Evolutionary conservation across 2,888 invertebrate species (phyloP).

Genomic region (Cylindroiulus punctatus): DNA sequence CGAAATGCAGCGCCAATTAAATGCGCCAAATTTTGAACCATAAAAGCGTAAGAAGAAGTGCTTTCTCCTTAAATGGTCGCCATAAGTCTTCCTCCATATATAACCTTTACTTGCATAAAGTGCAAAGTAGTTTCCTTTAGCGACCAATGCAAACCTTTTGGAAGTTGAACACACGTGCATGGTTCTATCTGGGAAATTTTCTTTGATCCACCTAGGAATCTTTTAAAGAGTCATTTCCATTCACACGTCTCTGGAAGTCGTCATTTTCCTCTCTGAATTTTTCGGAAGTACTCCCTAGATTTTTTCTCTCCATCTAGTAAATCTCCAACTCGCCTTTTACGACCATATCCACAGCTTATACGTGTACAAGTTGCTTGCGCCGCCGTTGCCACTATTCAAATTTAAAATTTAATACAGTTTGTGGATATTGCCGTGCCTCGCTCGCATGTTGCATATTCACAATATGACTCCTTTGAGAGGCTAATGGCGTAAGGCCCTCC

Average conservation of each 20-base stretch:
- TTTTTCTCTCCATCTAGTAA: constrained; percentile 23
- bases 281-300: constrained; percentile 39
- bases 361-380: not conserved
- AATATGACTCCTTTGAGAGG: constrained; percentile 53
- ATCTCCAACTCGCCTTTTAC: constrained; percentile 52
- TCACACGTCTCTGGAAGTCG: constrained; percentile 46
- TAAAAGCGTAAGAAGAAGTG: not conserved
- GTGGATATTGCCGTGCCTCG: constrained; percentile 35
- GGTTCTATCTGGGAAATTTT: not conserved
- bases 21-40: not conserved
- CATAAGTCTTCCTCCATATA: constrained; percentile 36
- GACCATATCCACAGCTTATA: constrained; percentile 46
- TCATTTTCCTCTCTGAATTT: constrained; percentile 47
- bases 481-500: constrained; percentile 39
- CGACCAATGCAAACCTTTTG: constrained; percentile 37
- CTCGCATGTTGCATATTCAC: constrained; percentile 50
- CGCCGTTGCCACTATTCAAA: constrained; percentile 46
- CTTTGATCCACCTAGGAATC: constrained; percentile 51
- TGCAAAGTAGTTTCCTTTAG: constrained; percentile 6
- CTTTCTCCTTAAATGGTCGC: constrained; percentile 22
- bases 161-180: not conserved
- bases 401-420: constrained; percentile 54
- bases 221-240: constrained; percentile 53
- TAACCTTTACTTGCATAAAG: constrained; percentile 29
- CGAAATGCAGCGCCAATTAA: not conserved